Evolutionary conservation across 2,888 invertebrate species (phyloP).

Genomic region (Dilophus febrilis): DNA sequence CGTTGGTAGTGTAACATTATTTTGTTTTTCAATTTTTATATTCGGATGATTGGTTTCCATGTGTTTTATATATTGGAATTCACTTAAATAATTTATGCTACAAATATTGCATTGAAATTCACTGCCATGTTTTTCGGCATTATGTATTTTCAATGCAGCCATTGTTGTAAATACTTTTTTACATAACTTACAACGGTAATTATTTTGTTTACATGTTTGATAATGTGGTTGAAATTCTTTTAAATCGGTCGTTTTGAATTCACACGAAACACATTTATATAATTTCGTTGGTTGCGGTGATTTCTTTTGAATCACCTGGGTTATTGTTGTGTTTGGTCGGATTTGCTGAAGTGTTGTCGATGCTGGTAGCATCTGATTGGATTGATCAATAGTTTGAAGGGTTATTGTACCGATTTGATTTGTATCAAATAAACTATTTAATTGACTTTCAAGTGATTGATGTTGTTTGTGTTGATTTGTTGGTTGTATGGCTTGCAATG

Average conservation of each 20-base stretch:
- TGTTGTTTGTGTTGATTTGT: conserved; percentile 1
- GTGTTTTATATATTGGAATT: conserved; percentile 26
- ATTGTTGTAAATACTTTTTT: conserved; percentile 27
- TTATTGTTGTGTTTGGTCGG: neutral
- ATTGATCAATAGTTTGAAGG: conserved; percentile 13
- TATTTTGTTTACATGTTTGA: conserved; percentile 28
- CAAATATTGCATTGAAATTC: conserved; percentile 22
- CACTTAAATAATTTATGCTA: conserved; percentile 27
- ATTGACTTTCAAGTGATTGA: conserved; percentile 15
- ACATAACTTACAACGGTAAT: conserved; percentile 24
- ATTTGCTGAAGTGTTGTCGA: neutral
- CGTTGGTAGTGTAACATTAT: too few relatives aligned
- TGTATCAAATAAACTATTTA: conserved; percentile 14
- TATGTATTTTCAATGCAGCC: conserved; percentile 27
- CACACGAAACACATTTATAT: conserved; percentile 30
- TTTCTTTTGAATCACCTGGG: neutral
- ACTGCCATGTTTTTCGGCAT: conserved; percentile 25
- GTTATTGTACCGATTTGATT: conserved; percentile 13
- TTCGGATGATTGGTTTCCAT: conserved; percentile 26
- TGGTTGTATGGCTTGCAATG: conserved; percentile 2
- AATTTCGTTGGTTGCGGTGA: conserved; percentile 20
- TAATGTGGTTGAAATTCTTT: conserved; percentile 29
- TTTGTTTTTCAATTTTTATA: conserved; percentile 5
- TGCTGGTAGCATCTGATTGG: conserved; percentile 4
- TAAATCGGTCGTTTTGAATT: conserved; percentile 30